A percentile compares a stretch with the other conserved stretches of the same genome.
These are phyloP conservation scores for Coregonus suidteri DNA, from an alignment of 2,797 vertebrate species.

Conservation along the genomic window DNA sequence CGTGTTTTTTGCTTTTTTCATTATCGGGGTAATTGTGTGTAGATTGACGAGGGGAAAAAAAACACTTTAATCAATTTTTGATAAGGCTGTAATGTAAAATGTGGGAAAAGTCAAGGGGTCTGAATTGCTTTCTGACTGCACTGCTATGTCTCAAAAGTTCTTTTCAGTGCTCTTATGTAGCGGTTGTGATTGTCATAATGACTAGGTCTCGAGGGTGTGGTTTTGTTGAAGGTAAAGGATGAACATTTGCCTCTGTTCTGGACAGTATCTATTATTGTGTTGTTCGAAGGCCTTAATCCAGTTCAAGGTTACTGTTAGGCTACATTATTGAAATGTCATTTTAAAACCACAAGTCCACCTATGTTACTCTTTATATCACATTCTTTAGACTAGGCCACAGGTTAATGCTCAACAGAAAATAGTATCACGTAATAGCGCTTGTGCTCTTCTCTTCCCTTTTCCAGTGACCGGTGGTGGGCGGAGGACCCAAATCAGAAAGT, in stretches of 20 bases:
- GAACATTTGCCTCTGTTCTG: neutral
- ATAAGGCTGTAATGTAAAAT: no score
- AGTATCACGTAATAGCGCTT: no score
- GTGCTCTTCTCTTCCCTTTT: constrained; percentile 42
- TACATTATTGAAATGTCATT: neutral
- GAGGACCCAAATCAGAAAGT: constrained; percentile 99
- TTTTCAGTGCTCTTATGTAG: no score
- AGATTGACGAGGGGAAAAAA: no score
- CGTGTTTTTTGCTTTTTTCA: no score
- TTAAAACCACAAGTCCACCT: neutral
- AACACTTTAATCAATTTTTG: no score
- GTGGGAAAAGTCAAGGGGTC: no score
- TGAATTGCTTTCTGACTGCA: no score
- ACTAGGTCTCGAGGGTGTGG: no score
- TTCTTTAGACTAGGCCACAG: neutral
- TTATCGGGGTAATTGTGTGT: no score
- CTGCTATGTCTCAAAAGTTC: no score
- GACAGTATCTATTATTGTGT: neutral
- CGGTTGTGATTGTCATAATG: no score
- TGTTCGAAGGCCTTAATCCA: neutral
- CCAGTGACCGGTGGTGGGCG: constrained; percentile 97
- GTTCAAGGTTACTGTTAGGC: neutral
- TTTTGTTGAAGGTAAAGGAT: neutral
- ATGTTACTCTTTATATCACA: neutral
- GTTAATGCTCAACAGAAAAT: neutral